Percentiles rank a stretch among this genome's conserved stretches.
phyloP scores from a whole-genome alignment of 2,888 invertebrate species.

The Chaitophorus viminalis region DNA sequence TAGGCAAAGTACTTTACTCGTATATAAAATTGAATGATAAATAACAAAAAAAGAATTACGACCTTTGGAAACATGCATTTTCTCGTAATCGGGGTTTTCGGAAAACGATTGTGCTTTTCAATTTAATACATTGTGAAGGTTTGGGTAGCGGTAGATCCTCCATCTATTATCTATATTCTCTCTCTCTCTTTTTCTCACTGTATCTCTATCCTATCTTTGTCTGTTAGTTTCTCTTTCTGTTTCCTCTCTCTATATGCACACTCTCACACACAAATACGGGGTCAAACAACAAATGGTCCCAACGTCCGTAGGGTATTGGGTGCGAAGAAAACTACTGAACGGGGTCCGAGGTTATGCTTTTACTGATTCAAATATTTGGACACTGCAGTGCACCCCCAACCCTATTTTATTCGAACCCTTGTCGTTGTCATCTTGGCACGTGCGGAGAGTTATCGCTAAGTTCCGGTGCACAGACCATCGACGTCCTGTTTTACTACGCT shows the following conservation, averaged over 20 bases:
- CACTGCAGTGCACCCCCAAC: not conserved
- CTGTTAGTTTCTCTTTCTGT: too few species aligned
- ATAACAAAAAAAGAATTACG: not conserved
- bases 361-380: constrained; percentile 19
- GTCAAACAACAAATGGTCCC: not conserved
- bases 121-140: not conserved
- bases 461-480: not conserved
- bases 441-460: not conserved
- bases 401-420: not conserved
- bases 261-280: not conserved
- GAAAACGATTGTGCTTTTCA: not conserved
- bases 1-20: not conserved
- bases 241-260: not conserved
- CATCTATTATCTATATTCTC: not conserved
- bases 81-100: not conserved
- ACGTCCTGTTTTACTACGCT: not conserved
- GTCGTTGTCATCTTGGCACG: constrained; percentile 1
- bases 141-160: not conserved
- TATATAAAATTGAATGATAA: not conserved
- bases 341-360: not conserved
- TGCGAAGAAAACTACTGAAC: not conserved
- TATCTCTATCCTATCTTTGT: too few species aligned
- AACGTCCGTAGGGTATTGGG: not conserved
- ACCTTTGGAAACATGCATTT: not conserved
- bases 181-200: not conserved